These are phyloP conservation scores for Acheta domesticus DNA, from an alignment of 2,888 invertebrate species.

Conservation along the genomic window DNA sequence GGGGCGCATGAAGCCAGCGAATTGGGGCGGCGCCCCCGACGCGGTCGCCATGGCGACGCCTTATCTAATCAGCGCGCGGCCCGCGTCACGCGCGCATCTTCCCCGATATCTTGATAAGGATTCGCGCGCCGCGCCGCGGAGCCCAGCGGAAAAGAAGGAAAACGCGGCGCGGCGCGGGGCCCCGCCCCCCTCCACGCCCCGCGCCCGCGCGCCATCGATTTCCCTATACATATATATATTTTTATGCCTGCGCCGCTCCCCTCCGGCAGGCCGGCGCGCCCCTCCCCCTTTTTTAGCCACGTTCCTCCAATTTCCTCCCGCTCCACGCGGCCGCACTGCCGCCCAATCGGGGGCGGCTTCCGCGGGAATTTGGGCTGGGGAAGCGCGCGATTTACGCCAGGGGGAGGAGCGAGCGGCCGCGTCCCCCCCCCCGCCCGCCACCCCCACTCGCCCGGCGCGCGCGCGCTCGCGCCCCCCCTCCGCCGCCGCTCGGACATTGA, in stretches of 20 bases:
- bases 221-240: constrained; percentile 4
- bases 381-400: constrained; percentile 30
- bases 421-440: background rate
- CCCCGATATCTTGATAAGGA: background rate
- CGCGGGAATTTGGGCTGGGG: constrained; percentile 27
- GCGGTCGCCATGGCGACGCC: background rate
- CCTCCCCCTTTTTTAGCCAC: background rate
- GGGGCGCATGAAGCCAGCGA: too few relatives aligned
- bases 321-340: constrained; percentile 25
- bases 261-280: background rate
- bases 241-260: background rate
- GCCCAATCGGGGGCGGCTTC: constrained; percentile 24
- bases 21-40: background rate
- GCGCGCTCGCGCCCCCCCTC: too few relatives aligned
- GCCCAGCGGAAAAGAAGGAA: background rate
- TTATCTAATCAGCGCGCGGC: background rate
- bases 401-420: background rate
- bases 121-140: background rate
- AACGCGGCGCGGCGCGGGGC: background rate
- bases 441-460: too few relatives aligned
- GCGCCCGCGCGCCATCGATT: background rate
- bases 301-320: constrained; percentile 20
- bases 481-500: background rate
- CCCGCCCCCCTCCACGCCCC: background rate
- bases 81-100: background rate